Evolutionary conservation across 2,888 invertebrate genomes (phyloP).

Genomic region (Cerceris rybyensis): DNA sequence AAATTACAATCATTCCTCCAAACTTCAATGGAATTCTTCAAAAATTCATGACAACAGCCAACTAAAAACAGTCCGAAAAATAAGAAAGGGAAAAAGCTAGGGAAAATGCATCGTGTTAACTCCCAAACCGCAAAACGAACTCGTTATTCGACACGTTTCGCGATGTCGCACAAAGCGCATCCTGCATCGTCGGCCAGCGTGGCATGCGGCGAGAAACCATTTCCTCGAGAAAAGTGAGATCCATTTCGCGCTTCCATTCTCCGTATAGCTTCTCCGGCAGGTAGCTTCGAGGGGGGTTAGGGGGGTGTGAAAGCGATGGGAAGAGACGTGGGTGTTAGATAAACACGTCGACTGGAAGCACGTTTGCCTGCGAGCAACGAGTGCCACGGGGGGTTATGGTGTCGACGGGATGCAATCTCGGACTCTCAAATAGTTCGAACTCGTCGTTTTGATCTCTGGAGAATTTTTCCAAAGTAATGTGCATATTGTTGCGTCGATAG

Average conservation of each 20-base stretch:
- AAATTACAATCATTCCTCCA: too few relatives aligned
- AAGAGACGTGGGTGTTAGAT: slow-evolving; percentile 32
- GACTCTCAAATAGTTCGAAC: background rate
- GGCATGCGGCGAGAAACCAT: slow-evolving; percentile 48
- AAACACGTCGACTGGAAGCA: slow-evolving; percentile 57
- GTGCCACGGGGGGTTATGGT: background rate
- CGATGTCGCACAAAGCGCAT: slow-evolving; percentile 56
- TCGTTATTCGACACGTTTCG: slow-evolving; percentile 58
- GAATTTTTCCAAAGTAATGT: too few relatives aligned
- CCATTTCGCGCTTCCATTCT: slow-evolving; percentile 58
- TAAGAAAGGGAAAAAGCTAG: background rate
- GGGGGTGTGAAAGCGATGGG: slow-evolving; percentile 15
- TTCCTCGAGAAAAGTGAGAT: slow-evolving; percentile 66
- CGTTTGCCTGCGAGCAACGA: slow-evolving; percentile 38
- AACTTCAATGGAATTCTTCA: too few relatives aligned
- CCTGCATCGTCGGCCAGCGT: slow-evolving; percentile 27
- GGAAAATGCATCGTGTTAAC: slow-evolving; percentile 32
- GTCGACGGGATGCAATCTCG: background rate
- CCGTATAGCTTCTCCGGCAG: slow-evolving; percentile 11
- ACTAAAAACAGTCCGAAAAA: background rate
- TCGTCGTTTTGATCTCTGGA: too few relatives aligned
- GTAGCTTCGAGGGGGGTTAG: background rate
- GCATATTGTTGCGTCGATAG: too few relatives aligned
- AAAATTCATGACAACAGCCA: too few relatives aligned
- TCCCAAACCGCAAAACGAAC: slow-evolving; percentile 37